phyloP scores from a whole-genome alignment of 2,888 invertebrate genomes.

The Acheta domesticus region DNA sequence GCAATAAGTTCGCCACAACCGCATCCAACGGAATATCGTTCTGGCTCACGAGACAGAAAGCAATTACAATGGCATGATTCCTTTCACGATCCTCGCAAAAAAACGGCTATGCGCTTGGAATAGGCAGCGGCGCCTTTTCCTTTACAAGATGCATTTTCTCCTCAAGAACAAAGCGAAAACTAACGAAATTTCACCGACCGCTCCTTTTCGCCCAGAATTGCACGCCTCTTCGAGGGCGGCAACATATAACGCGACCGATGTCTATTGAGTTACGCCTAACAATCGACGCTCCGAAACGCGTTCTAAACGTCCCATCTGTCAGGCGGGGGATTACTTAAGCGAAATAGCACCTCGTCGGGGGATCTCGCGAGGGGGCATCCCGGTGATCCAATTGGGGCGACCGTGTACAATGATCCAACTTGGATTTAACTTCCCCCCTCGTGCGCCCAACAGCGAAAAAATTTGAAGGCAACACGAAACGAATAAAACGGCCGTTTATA shows the following conservation, averaged over 20 bases:
- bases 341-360: not conserved
- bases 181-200: not conserved
- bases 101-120: too few relatives aligned
- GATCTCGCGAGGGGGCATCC: not conserved
- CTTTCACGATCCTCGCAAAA: too few relatives aligned
- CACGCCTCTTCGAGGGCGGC: not conserved
- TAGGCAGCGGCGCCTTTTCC: too few relatives aligned
- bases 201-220: not conserved
- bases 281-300: not conserved
- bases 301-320: not conserved
- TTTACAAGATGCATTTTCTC: too few relatives aligned
- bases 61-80: too few relatives aligned
- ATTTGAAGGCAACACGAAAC: conserved; percentile 25
- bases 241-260: not conserved
- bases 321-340: not conserved
- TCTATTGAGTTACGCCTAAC: conserved; percentile 9
- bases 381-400: not conserved
- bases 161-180: not conserved
- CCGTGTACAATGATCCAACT: conserved; percentile 9
- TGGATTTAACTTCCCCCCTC: not conserved
- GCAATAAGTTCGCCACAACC: too few relatives aligned
- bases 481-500: conserved; percentile 28
- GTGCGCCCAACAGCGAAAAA: conserved; percentile 4
- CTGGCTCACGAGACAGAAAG: too few relatives aligned
- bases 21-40: too few relatives aligned